Conservation (phyloP, 2,888 invertebrate species). For the Lathronympha strigana region DNA sequence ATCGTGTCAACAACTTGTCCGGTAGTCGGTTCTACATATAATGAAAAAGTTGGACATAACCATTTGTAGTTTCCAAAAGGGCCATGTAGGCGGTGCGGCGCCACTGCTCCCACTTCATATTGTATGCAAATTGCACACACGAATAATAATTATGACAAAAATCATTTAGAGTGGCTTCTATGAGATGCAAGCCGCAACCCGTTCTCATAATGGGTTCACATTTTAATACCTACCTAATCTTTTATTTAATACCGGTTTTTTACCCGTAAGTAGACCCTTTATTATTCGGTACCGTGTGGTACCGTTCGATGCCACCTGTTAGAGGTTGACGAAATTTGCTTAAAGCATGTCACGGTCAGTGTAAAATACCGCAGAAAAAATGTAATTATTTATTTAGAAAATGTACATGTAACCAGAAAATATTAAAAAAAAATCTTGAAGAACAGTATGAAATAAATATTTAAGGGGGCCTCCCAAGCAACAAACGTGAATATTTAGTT, state of each 20-base stretch:
- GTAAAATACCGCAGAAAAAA: neutral
- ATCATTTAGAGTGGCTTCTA: constrained; percentile 67
- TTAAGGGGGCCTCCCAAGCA: too few species aligned
- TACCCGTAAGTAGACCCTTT: constrained; percentile 42
- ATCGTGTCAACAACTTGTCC: constrained; percentile 16
- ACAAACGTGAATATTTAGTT: too few species aligned
- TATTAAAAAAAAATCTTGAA: too few species aligned
- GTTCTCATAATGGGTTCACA: constrained; percentile 50
- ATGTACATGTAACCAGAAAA: too few species aligned
- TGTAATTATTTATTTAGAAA: too few species aligned
- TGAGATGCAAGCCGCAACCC: constrained; percentile 58
- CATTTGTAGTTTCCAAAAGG: constrained; percentile 46
- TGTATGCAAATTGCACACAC: constrained; percentile 75
- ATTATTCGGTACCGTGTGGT: constrained; percentile 31
- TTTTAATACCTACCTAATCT: constrained; percentile 46
- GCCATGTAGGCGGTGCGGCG: constrained; percentile 67
- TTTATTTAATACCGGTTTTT: constrained; percentile 50
- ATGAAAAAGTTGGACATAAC: constrained; percentile 42
- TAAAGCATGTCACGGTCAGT: neutral
- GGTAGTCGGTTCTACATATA: neutral
- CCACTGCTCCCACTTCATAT: constrained; percentile 69
- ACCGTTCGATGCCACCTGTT: constrained; percentile 40
- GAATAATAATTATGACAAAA: constrained; percentile 76
- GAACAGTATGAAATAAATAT: too few species aligned
- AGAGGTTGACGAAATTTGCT: neutral